phyloP scores from a whole-genome alignment of 2,797 vertebrate genomes.

The Gila robusta region DNA sequence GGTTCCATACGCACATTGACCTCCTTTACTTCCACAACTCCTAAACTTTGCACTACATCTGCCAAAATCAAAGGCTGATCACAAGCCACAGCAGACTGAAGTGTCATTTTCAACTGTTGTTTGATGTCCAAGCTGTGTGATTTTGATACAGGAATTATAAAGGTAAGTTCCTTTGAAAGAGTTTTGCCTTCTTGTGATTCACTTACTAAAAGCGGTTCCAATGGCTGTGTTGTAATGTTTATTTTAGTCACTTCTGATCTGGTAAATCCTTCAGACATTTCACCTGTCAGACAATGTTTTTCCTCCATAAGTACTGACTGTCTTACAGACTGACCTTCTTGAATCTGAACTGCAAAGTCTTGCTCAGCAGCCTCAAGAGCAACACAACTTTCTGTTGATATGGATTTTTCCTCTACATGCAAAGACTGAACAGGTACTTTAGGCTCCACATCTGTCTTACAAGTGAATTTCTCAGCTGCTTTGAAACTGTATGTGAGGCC shows the following conservation, averaged over 20 bases:
- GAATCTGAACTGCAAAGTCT: constrained; percentile 82
- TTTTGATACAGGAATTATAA: constrained; percentile 67
- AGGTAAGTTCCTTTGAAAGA: constrained; percentile 73
- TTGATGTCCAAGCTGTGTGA: constrained; percentile 71
- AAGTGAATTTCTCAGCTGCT: constrained; percentile 64
- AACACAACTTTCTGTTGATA: constrained; percentile 76
- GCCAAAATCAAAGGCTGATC: constrained; percentile 77
- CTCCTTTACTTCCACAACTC: constrained; percentile 73
- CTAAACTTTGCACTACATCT: constrained; percentile 75
- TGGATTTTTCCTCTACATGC: constrained; percentile 74
- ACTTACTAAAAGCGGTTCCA: constrained; percentile 61
- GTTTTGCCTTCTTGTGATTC: constrained; percentile 71
- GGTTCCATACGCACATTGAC: constrained; percentile 73
- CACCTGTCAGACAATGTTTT: constrained; percentile 78
- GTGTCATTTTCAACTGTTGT: constrained; percentile 73
- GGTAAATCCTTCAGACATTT: constrained; percentile 65
- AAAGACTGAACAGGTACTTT: constrained; percentile 72
- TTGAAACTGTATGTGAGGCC: constrained; percentile 71
- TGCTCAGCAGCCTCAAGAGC: constrained; percentile 78
- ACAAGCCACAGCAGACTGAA: constrained; percentile 75
- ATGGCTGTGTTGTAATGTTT: constrained; percentile 71
- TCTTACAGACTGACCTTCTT: constrained; percentile 82
- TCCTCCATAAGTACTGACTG: constrained; percentile 83
- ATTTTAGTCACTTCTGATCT: constrained; percentile 63
- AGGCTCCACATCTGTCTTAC: constrained; percentile 75